These are phyloP conservation scores for Onychomys torridus DNA, from an alignment of 2,797 vertebrate genomes.

Conservation along the genomic window DNA sequence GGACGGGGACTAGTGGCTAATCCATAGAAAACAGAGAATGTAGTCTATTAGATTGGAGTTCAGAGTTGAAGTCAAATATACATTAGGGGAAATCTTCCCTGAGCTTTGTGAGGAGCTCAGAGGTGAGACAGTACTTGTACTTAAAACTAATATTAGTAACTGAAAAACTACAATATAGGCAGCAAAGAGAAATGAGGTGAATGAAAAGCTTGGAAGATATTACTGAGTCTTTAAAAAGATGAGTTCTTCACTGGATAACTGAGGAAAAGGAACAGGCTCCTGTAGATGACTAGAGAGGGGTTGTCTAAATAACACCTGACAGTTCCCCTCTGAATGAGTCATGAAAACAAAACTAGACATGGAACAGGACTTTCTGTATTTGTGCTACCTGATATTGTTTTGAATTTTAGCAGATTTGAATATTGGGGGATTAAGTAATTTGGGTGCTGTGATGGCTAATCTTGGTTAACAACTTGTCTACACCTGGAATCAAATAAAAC, in stretches of 20 bases:
- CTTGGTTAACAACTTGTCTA: background rate
- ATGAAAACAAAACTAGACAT: background rate
- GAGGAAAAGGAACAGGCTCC: background rate
- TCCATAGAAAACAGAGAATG: background rate
- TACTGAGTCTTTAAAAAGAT: background rate
- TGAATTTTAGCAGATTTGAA: background rate
- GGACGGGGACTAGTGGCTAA: background rate
- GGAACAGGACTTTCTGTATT: background rate
- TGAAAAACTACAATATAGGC: background rate
- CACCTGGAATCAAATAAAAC: background rate
- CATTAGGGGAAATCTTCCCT: background rate
- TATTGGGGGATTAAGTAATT: background rate
- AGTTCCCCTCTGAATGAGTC: background rate
- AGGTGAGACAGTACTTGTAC: background rate
- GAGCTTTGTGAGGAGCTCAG: background rate
- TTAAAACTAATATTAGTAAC: background rate
- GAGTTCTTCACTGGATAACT: background rate
- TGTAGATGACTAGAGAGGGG: fast-evolving
- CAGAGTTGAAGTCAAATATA: background rate
- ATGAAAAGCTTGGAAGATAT: background rate
- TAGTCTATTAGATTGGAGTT: background rate
- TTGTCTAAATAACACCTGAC: background rate
- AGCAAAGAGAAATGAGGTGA: background rate
- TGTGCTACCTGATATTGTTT: background rate
- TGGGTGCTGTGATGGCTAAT: background rate